Evolutionary conservation across 2,888 invertebrate genomes (phyloP).

Genomic region (Esperia sulphurella): DNA sequence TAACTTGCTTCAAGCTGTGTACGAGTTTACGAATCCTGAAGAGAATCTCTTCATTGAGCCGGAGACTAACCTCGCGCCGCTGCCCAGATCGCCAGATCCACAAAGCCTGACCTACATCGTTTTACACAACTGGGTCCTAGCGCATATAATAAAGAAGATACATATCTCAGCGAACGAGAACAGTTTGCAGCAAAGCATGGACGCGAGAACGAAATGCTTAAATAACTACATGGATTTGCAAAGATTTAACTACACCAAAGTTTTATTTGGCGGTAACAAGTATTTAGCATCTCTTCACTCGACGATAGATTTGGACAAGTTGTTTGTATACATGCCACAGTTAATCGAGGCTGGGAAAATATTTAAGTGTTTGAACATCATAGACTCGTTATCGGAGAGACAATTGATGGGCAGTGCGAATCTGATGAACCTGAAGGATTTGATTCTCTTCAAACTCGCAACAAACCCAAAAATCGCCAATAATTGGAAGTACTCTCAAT

Average conservation of each 20-base stretch:
- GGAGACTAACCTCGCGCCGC: constrained; percentile 58
- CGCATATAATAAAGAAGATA: constrained; percentile 83
- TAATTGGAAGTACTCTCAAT: constrained; percentile 73
- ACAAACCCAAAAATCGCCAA: constrained; percentile 66
- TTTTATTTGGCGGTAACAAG: constrained; percentile 77
- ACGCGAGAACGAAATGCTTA: constrained; percentile 79
- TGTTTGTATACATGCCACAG: constrained; percentile 73
- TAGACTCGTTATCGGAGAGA: constrained; percentile 80
- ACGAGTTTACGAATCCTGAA: constrained; percentile 63
- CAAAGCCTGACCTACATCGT: constrained; percentile 81
- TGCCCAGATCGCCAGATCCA: constrained; percentile 66
- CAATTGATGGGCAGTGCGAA: constrained; percentile 71
- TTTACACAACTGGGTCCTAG: constrained; percentile 83
- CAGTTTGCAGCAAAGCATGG: constrained; percentile 69
- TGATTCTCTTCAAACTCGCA: constrained; percentile 79
- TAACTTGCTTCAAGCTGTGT: constrained; percentile 57
- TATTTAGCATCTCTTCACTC: constrained; percentile 80
- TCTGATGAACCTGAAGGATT: constrained; percentile 77
- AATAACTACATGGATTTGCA: constrained; percentile 80
- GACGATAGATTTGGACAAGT: constrained; percentile 67
- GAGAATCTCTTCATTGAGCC: constrained; percentile 73
- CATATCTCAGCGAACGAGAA: constrained; percentile 75
- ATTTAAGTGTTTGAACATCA: constrained; percentile 69
- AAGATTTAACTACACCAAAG: constrained; percentile 73
- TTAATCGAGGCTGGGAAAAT: constrained; percentile 65